Percentiles rank a stretch among this genome's conserved stretches.
phyloP scores from a whole-genome alignment of 2,797 vertebrate species.

The Falco peregrinus region DNA sequence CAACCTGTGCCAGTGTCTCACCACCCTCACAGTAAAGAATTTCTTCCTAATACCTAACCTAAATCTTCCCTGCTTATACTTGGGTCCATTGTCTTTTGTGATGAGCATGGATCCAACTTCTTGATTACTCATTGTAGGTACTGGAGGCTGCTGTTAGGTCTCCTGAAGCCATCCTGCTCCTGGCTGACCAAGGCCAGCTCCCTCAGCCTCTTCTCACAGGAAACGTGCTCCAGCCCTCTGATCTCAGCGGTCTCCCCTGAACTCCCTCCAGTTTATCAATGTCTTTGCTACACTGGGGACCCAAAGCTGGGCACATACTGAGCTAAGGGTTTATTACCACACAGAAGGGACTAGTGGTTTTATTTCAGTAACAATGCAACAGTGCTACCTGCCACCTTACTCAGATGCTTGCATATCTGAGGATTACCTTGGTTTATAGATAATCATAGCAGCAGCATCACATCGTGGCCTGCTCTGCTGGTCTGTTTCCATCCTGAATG shows the following conservation, averaged over 20 bases:
- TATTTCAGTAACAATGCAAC: neutral
- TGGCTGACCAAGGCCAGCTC: neutral
- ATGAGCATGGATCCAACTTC: neutral
- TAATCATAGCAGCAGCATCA: neutral
- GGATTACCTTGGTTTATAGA: neutral
- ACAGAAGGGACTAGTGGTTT: neutral
- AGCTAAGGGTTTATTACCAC: neutral
- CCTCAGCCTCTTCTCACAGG: too few species aligned
- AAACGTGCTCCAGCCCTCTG: too few species aligned
- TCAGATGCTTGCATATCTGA: neutral
- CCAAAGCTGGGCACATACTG: neutral
- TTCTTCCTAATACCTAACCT: too few species aligned
- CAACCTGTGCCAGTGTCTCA: too few species aligned
- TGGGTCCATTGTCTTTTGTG: accelerated
- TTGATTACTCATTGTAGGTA: neutral
- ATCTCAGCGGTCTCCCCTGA: too few species aligned
- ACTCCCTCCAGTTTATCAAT: neutral
- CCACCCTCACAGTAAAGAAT: too few species aligned
- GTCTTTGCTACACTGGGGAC: neutral
- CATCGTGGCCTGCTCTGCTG: neutral
- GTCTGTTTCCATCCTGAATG: neutral
- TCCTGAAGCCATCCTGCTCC: neutral
- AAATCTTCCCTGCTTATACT: neutral
- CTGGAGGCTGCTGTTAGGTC: neutral
- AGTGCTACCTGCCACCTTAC: neutral